A percentile compares a stretch with the other conserved stretches of the same genome.
Conservation (phyloP, 2,888 invertebrate genomes). For the Drosophila rellima region DNA sequence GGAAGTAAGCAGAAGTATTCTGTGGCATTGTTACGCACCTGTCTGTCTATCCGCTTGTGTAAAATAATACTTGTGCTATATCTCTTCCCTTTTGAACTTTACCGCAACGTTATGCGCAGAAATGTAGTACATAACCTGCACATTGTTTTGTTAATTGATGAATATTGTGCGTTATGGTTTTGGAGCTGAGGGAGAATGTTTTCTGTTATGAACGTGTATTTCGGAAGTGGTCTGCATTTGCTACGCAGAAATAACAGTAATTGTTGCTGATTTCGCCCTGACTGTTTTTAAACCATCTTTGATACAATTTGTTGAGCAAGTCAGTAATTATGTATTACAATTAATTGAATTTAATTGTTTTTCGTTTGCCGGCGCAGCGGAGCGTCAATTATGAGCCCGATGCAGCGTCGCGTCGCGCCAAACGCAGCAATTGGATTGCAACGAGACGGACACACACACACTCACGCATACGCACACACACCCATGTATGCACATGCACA, state of each 20-base stretch:
- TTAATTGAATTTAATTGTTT: slow-evolving; percentile 81
- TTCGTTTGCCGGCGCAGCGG: slow-evolving; percentile 65
- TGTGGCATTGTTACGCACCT: slow-evolving; percentile 32
- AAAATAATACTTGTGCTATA: slow-evolving; percentile 2
- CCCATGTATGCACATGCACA: not conserved
- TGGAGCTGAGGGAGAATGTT: not conserved
- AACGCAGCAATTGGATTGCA: slow-evolving; percentile 65
- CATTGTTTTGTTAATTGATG: slow-evolving; percentile 14
- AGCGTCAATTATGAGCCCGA: slow-evolving; percentile 68
- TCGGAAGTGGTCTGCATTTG: slow-evolving; percentile 28
- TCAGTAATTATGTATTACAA: slow-evolving; percentile 63
- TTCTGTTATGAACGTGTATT: not conserved
- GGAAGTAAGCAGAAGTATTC: slow-evolving; percentile 25
- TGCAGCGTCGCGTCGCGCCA: slow-evolving; percentile 66
- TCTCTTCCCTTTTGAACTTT: not conserved
- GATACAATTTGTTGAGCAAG: slow-evolving; percentile 52
- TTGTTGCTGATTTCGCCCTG: slow-evolving; percentile 20
- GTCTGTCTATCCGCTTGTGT: not conserved
- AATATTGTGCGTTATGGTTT: not conserved
- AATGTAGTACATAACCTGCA: slow-evolving; percentile 26
- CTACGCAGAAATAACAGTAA: slow-evolving; percentile 34
- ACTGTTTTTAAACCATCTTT: slow-evolving; percentile 7
- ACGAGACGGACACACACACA: slow-evolving; percentile 37
- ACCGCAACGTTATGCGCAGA: slow-evolving; percentile 3
- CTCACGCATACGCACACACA: slow-evolving; percentile 12